Conservation (phyloP, 2,888 invertebrate species). For the Galeopsomyia nigrocyanea region DNA sequence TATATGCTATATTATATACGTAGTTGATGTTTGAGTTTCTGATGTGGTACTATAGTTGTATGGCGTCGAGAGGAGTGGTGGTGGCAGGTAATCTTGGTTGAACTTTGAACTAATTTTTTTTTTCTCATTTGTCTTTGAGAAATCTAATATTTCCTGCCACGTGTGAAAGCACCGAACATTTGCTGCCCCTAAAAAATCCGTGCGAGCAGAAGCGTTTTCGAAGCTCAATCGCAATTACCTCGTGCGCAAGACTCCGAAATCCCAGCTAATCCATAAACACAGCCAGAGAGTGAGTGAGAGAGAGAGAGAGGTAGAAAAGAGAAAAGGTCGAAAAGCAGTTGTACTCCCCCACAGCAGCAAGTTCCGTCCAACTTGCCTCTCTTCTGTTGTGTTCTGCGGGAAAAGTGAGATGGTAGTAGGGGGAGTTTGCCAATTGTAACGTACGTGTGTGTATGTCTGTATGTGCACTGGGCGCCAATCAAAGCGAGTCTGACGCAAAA, state of each 20-base stretch:
- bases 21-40: no score
- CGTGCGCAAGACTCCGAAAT: not conserved
- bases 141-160: no score
- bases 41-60: no score
- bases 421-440: slow-evolving; percentile 36
- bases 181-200: no score
- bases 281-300: not conserved
- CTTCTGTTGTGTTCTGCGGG: slow-evolving; percentile 25
- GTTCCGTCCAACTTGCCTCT: not conserved
- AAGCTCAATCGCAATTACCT: no score
- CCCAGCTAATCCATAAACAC: slow-evolving; percentile 5
- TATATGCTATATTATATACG: no score
- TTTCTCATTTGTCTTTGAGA: no score
- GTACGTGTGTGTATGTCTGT: not conserved
- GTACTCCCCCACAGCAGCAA: not conserved
- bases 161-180: no score
- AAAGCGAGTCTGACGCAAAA: slow-evolving; percentile 28
- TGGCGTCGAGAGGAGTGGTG: no score
- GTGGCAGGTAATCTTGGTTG: no score
- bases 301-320: not conserved
- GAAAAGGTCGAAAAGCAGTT: slow-evolving; percentile 11
- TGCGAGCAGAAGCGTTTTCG: no score
- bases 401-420: not conserved
- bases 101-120: no score
- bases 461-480: slow-evolving; percentile 13